phyloP scores from a whole-genome alignment of 2,888 invertebrate species.

The Zygogramma bicolorata region DNA sequence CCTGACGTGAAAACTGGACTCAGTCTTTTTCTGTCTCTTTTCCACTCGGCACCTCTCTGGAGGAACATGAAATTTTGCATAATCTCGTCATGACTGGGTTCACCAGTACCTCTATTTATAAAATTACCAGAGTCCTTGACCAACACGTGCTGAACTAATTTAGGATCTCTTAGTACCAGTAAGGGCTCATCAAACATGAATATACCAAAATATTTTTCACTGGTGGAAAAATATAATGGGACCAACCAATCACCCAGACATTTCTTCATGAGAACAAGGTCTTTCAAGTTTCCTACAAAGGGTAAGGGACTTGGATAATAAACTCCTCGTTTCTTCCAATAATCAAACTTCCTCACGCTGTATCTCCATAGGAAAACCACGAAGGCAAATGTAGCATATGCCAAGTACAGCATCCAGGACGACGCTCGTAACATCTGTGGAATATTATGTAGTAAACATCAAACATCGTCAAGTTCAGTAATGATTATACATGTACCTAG shows the following conservation, averaged over 20 bases:
- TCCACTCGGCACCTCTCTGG: conserved; percentile 70
- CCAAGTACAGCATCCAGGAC: conserved; percentile 25
- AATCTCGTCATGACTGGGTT: conserved; percentile 65
- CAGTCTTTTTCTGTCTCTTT: conserved; percentile 67
- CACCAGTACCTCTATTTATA: conserved; percentile 59
- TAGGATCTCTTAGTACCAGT: conserved; percentile 66
- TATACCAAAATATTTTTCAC: conserved; percentile 41
- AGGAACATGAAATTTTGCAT: conserved; percentile 65
- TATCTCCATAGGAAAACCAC: conserved; percentile 45
- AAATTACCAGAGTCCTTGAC: conserved; percentile 68
- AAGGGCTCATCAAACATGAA: conserved; percentile 65
- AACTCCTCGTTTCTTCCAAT: conserved; percentile 53
- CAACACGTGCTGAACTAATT: conserved; percentile 66
- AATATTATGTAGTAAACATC: too few species aligned
- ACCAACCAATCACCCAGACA: conserved; percentile 40
- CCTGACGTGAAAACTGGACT: conserved; percentile 71
- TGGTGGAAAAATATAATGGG: conserved; percentile 22
- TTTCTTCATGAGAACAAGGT: conserved; percentile 37
- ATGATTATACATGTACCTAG: too few species aligned
- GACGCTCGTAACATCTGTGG: conserved; percentile 35
- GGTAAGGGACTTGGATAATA: conserved; percentile 48
- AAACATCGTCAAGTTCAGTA: too few species aligned
- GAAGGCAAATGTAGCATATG: not conserved
- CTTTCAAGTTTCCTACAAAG: conserved; percentile 51
- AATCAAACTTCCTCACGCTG: conserved; percentile 49